A percentile compares a stretch with the other conserved stretches of the same genome.
These are phyloP conservation scores for Dryobates pubescens DNA, from an alignment of 2,797 vertebrate species.

Conservation along the genomic window DNA sequence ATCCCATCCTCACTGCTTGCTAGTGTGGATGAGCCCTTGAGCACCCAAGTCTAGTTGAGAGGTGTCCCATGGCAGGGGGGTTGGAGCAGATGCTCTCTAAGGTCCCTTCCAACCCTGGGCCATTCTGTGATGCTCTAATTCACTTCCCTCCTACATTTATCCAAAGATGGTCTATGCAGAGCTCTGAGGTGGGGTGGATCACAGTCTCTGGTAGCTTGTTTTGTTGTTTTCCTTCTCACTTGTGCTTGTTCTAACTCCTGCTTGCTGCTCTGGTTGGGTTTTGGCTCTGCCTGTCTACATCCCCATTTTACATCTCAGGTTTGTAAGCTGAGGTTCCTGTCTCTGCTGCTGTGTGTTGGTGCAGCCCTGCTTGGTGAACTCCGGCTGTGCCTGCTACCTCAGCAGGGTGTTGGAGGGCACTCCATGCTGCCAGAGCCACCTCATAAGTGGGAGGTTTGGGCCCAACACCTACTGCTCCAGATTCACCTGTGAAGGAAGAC, in stretches of 20 bases:
- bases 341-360: fast-evolving
- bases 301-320: not conserved
- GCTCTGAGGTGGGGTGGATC: not conserved
- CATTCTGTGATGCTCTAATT: not conserved
- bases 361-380: not conserved
- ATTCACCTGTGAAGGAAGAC: no score
- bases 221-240: not conserved
- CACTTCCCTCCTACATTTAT: not conserved
- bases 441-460: not conserved
- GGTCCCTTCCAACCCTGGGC: no score
- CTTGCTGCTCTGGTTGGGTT: not conserved
- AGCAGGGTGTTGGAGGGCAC: not conserved
- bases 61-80: no score
- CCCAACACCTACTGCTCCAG: not conserved
- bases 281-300: not conserved
- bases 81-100: no score
- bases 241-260: not conserved
- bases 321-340: not conserved
- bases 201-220: not conserved
- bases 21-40: no score
- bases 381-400: not conserved
- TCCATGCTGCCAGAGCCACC: not conserved
- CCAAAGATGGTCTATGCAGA: no score
- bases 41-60: no score
- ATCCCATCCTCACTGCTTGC: no score